These are phyloP conservation scores for Cydia fagiglandana DNA, from an alignment of 1,140 invertebrate genomes.

Conservation along the genomic window DNA sequence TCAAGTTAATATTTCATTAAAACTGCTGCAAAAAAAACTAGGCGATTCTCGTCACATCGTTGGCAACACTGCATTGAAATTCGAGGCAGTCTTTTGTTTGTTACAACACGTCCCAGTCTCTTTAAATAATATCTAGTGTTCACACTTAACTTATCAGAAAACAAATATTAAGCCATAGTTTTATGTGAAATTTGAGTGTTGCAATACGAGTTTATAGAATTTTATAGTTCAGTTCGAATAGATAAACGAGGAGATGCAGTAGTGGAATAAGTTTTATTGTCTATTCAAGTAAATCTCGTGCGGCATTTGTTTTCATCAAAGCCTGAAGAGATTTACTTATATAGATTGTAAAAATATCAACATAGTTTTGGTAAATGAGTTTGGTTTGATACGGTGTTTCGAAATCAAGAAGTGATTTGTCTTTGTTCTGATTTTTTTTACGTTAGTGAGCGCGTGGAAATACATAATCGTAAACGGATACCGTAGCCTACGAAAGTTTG, in stretches of 20 bases:
- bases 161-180: not conserved
- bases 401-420: no score
- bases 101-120: not conserved
- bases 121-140: not conserved
- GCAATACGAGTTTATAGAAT: not conserved
- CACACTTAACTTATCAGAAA: no score
- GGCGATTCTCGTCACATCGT: not conserved
- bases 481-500: no score
- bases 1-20: not conserved
- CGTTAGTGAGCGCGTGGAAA: no score
- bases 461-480: no score
- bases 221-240: no score
- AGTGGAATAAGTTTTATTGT: slow-evolving; percentile 36
- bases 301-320: slow-evolving; percentile 49
- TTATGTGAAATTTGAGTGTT: not conserved
- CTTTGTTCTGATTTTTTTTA: no score
- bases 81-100: not conserved
- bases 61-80: slow-evolving; percentile 32
- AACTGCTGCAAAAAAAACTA: not conserved
- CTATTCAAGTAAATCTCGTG: slow-evolving; percentile 65
- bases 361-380: not conserved
- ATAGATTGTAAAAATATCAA: slow-evolving; percentile 41
- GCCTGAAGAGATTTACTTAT: slow-evolving; percentile 57
- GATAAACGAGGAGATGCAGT: not conserved
- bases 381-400: no score